Percentiles rank a stretch among this genome's conserved stretches.
phyloP scores from a whole-genome alignment of 2,888 invertebrate genomes.

The Amorpha juglandis region DNA sequence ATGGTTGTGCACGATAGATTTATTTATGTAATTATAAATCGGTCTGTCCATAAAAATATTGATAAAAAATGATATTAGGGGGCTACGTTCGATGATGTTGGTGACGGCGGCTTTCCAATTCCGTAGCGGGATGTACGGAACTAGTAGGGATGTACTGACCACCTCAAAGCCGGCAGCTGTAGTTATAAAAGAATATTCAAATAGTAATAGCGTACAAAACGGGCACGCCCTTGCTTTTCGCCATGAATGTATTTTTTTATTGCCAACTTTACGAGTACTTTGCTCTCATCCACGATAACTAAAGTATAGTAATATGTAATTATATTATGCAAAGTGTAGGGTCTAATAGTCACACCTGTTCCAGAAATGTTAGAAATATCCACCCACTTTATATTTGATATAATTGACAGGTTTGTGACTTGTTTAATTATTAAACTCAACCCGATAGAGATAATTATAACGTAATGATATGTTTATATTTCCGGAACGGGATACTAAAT shows the following conservation, averaged over 20 bases:
- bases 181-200: constrained; percentile 25
- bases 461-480: too few species aligned
- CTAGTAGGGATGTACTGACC: constrained; percentile 28
- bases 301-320: too few species aligned
- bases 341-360: too few species aligned
- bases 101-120: constrained; percentile 53
- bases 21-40: constrained; percentile 66
- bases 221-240: constrained; percentile 34
- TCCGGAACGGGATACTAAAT: too few species aligned
- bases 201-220: constrained; percentile 29
- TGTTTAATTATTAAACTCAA: too few species aligned
- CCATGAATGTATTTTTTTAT: constrained; percentile 28
- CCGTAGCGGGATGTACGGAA: constrained; percentile 30
- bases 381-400: too few species aligned
- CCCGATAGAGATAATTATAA: too few species aligned
- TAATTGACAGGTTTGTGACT: too few species aligned
- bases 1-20: constrained; percentile 83
- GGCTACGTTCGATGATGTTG: constrained; percentile 27
- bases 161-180: constrained; percentile 31
- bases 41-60: constrained; percentile 69
- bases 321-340: too few species aligned
- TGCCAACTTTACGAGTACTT: too few species aligned
- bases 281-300: too few species aligned
- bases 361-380: too few species aligned
- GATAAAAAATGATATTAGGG: constrained; percentile 24